These are phyloP conservation scores for Pinna nobilis DNA, from an alignment of 1,140 invertebrate genomes.

Conservation along the genomic window DNA sequence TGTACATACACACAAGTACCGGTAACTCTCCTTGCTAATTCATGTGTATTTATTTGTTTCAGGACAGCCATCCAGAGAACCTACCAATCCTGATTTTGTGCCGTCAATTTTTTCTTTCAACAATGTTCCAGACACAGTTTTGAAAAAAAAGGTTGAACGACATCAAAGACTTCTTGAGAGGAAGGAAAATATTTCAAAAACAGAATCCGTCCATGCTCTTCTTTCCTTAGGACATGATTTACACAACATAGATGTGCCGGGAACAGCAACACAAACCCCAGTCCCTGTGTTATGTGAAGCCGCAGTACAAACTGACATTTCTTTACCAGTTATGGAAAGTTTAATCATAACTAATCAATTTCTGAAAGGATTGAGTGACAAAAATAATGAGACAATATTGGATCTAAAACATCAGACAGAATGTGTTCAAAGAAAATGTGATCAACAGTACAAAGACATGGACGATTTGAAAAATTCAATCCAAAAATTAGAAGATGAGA, in stretches of 20 bases:
- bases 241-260: background rate
- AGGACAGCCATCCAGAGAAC: conserved; percentile 1
- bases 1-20: too few species aligned
- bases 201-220: background rate
- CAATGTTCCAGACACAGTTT: background rate
- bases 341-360: background rate
- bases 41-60: background rate
- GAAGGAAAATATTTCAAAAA: background rate
- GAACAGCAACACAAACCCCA: background rate
- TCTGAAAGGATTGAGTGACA: background rate
- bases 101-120: background rate
- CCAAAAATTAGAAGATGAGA: background rate
- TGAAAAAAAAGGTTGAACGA: conserved; percentile 2
- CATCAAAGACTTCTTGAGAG: background rate
- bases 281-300: background rate
- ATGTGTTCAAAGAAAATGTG: background rate
- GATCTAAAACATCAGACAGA: background rate
- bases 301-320: background rate
- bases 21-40: background rate
- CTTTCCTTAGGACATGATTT: background rate
- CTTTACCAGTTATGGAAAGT: background rate
- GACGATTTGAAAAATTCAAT: background rate
- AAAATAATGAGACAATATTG: background rate
- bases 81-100: conserved; percentile 1
- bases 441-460: background rate